Base-by-base conservation (phyloP, 2,888 invertebrate genomes). In the Lycocerus yunnanus region DNA sequence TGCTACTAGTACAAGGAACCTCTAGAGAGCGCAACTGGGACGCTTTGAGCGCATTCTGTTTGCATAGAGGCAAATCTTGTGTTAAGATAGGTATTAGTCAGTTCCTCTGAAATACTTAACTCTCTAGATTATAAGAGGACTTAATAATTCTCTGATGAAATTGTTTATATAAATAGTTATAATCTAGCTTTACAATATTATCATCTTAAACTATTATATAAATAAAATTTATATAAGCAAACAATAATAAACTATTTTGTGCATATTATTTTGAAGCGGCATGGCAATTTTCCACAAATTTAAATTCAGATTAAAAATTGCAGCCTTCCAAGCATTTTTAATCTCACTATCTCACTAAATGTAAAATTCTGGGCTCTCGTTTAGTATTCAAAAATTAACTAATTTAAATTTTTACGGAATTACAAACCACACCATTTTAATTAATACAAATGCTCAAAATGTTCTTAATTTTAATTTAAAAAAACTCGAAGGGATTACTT, bases 31-130 rank as follows among this genome's bases (percentile, higher is more conserved):
- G 79, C 77, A 80, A 80, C 78, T 78, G 76, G 80, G 77, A 74
- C 78, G 77, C 77, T 68, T 76, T 75, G 79, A 81, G 76, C 78
- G 79, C 80, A 81, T 79, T 81, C 81, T 79, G 78, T 80, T 79
- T 78, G 78, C 73, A 71, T 61, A 79, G 72, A 74, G 78, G 71
- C 72, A 73, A 77, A 78, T 78, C 78, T 79, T 80, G 77, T 80
- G 81, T 79, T 81, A 80, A 81, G 79, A 79, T 78, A 79, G 81
- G 82, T 81, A 81, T 81, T 81, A 81, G 72, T 66, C 68, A 71
- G 71, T 74, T 74, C 71, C 71, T 27, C 60, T 68, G 67, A 72
- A 67, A 73, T 69, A 70, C 67, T 69, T 73, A 70, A 71, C 66
- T 59, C 66, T 66, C 65, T 65, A 66, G 71, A 66, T 71, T 71